phyloP scores from a whole-genome alignment of 2,797 vertebrate genomes.

The Semotilus atromaculatus region DNA sequence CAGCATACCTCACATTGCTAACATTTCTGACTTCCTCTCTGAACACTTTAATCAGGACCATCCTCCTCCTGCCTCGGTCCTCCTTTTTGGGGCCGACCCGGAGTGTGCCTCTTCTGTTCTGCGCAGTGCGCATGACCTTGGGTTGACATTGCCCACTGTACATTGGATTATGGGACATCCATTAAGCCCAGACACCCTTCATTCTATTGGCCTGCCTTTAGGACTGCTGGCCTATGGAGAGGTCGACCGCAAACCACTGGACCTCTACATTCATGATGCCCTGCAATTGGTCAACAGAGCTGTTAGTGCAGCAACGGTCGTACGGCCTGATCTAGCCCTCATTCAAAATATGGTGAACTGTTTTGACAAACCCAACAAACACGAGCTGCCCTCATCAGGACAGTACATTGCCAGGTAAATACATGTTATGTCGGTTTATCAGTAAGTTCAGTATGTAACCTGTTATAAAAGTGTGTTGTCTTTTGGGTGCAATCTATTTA shows the following conservation, averaged over 20 bases:
- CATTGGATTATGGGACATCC: constrained; percentile 89
- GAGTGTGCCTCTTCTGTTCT: constrained; percentile 74
- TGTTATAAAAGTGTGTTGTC: background rate
- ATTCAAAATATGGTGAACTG: constrained; percentile 80
- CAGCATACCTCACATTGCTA: constrained; percentile 63
- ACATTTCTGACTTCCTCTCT: constrained; percentile 72
- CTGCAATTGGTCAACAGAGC: constrained; percentile 82
- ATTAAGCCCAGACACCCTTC: constrained; percentile 76
- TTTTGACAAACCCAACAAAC: constrained; percentile 65
- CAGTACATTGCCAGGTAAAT: constrained; percentile 82
- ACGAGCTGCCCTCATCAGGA: constrained; percentile 72
- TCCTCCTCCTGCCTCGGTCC: constrained; percentile 69
- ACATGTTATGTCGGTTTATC: background rate
- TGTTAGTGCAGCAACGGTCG: constrained; percentile 65
- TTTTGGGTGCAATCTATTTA: background rate
- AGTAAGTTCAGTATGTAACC: too few relatives aligned
- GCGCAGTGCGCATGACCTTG: constrained; percentile 72
- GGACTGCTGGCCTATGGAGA: constrained; percentile 89
- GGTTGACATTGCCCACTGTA: constrained; percentile 75
- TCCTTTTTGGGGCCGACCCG: constrained; percentile 82
- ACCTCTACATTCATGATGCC: constrained; percentile 81
- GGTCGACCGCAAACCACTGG: constrained; percentile 79
- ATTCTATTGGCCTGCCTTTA: constrained; percentile 80
- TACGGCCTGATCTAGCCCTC: constrained; percentile 74
- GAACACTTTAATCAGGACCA: constrained; percentile 73